Base-by-base conservation (phyloP, 2,888 invertebrate species). In the Meta bourneti region DNA sequence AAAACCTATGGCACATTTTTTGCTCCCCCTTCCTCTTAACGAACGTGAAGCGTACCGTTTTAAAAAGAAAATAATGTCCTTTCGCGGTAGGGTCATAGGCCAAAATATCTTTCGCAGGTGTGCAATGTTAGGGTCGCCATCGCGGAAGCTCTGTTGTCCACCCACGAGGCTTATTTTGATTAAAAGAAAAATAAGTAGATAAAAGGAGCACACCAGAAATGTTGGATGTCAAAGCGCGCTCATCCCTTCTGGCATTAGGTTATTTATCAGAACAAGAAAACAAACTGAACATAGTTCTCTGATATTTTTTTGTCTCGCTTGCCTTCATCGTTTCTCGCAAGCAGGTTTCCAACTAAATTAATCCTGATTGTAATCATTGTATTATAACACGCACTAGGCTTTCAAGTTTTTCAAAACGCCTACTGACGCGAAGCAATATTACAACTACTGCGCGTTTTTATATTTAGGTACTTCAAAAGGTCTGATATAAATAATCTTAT, bases 51-150 rank as follows among this genome's bases (percentile, higher is more conserved):
- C 78, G 75, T 61, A 82, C 82, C 77, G 52, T 20, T 34, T 49
- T 34, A 48, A 2, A 34, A 80, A 51, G 16, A 83, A 78, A 83
- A 83, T 78, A 79, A 70, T 77, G 82, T 70, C 83, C 34, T 49
- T 71, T 84, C 77, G 74, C 11, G 77, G 8, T 54, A 52, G 61
- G 84, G 78, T 90, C 84, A 61, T 19, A 84, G 90, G 72, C 84
- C 90, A 90, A n/a, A 90, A 70, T 7, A 4, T 82, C 34, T 75
- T 70, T 90, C 70, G 85, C 90, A 90, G 85, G 90, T 86, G 90
- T 74, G 20, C 85, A 90, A 85, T 85, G 90, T 90, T 75, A 71
- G 81, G 90, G 85, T 90, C 90, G 70, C 34, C 71, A 70, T 80
- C 74, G 81, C 84, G 85, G 84, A 90, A 90, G 84, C 77, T 70